These are phyloP conservation scores for Pseudochromis fuscus DNA, from an alignment of 2,797 vertebrate genomes.

Conservation along the genomic window DNA sequence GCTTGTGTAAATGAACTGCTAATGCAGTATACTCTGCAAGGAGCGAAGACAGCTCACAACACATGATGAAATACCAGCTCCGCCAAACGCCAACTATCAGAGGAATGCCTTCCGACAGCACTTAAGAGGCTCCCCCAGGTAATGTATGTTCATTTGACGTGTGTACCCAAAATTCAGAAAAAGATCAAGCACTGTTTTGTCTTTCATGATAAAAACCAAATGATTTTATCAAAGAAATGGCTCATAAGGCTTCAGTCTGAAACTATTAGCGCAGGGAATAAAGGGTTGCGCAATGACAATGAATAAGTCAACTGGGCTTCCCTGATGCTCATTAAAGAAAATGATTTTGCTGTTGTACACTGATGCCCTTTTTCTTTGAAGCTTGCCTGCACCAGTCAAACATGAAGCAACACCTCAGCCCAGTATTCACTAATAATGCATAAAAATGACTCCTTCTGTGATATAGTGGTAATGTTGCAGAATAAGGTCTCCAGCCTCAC, in stretches of 20 bases:
- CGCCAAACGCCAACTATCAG: constrained; percentile 23
- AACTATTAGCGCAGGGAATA: constrained; percentile 48
- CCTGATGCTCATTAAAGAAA: constrained; percentile 64
- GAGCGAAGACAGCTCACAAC: constrained; percentile 20
- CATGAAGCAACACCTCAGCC: constrained; percentile 16
- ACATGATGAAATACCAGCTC: constrained; percentile 62
- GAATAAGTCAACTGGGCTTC: constrained; percentile 50
- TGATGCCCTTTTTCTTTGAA: constrained; percentile 43
- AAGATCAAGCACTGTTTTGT: constrained; percentile 57
- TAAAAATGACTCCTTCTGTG: constrained; percentile 7
- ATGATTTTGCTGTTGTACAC: constrained; percentile 54
- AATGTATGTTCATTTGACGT: constrained; percentile 52
- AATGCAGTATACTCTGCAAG: constrained; percentile 3
- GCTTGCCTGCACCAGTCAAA: constrained; percentile 26
- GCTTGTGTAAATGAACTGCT: constrained; percentile 13
- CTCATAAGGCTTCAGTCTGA: constrained; percentile 48
- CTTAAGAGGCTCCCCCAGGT: constrained; percentile 31
- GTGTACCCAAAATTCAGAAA: constrained; percentile 37
- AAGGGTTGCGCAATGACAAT: constrained; percentile 42
- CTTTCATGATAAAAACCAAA: constrained; percentile 36
- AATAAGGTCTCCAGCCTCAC: constrained; percentile 12
- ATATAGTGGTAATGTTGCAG: background rate
- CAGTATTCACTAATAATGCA: constrained; percentile 27
- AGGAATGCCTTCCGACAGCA: constrained; percentile 41
- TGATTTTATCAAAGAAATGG: constrained; percentile 62